Base-by-base conservation (phyloP, 2,888 invertebrate species). In the Epinotia bilunana region DNA sequence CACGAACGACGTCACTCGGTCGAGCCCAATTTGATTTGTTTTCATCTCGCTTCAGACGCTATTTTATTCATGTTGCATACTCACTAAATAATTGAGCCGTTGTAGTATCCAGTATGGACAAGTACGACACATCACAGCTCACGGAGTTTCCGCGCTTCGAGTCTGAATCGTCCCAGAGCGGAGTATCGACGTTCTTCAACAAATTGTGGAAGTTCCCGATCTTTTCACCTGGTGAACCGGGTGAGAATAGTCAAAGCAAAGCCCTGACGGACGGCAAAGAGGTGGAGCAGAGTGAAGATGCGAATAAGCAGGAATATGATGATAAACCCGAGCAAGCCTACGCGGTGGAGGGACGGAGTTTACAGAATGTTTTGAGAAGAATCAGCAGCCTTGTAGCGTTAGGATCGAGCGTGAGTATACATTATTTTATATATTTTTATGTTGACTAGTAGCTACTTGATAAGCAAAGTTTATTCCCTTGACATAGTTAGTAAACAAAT, bases 361-460 rank as follows among this genome's bases (percentile, higher is more conserved):
- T 98, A 82, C 96, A 97, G 0, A 98, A 97, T 94, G 98, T 99
- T 77, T 92, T 99, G 23, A 97, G 96, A 83, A 95, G 98, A 81
- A 98, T 99, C 68, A 97, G 98, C 84, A 98, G 97, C 88, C 95
- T 98, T 68, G 95, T 98, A 62, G 98, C 97, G n/a, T 90, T 96
- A 72, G 97, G 97, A 82, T 96, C 96, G 82, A 96, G 95, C 84
- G 98, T 98, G 93, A 95, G 96, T 92, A 55, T 53, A 20, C 28
- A 33, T 63, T 6, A 13, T 57, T 77, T n/a, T 58, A 12, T 63
- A 46, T 72, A 23, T 5, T 68, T 43, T 0, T 2, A 33, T 9
- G 9, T 68, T 39, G 11, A 39, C 5, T 2, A 55, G 5, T 58
- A 7, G 5, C 4, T 28, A 12, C 0, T 33, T 4, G 5, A 3